A percentile compares a stretch with the other conserved stretches of the same genome.
phyloP scores from a whole-genome alignment of 2,888 invertebrate genomes.

The Lomographa bimaculata region DNA sequence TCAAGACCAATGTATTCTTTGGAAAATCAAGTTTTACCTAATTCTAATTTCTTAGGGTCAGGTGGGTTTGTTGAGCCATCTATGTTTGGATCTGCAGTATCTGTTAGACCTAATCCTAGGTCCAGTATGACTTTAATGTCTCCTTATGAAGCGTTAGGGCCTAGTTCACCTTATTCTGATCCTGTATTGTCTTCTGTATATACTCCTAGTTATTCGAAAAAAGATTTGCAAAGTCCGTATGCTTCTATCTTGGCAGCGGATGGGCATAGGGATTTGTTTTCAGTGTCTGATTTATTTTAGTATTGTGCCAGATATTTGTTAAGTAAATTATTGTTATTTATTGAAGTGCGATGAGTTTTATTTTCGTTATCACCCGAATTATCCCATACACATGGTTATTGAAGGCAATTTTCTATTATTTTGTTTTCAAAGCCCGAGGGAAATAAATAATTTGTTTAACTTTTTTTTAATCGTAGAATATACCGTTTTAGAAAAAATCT shows the following conservation, averaged over 20 bases:
- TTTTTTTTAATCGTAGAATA: too few relatives aligned
- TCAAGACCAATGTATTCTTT: conserved; percentile 5
- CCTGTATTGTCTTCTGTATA: conserved; percentile 23
- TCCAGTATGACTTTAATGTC: conserved; percentile 48
- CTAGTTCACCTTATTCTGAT: conserved; percentile 39
- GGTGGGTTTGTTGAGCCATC: neutral
- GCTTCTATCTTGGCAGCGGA: conserved; percentile 50
- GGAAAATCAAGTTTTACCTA: conserved; percentile 24
- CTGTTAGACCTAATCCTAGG: conserved; percentile 31
- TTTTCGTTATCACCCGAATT: too few relatives aligned
- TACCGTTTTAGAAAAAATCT: too few relatives aligned
- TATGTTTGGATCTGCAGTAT: neutral
- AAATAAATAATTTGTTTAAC: too few relatives aligned
- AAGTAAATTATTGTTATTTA: conserved; percentile 26
- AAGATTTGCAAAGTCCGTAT: conserved; percentile 58
- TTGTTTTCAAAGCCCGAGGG: too few relatives aligned
- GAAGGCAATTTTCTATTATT: too few relatives aligned
- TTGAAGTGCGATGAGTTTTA: neutral
- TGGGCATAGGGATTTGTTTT: conserved; percentile 46
- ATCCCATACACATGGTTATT: too few relatives aligned
- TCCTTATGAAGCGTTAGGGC: conserved; percentile 52
- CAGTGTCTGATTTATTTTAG: conserved; percentile 45
- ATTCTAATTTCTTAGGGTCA: conserved; percentile 34
- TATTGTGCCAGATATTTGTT: conserved; percentile 4
- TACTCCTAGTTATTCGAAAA: conserved; percentile 41